Base-by-base conservation (phyloP, 2,113 vertebrate genomes). In the Cacatua alba region DNA sequence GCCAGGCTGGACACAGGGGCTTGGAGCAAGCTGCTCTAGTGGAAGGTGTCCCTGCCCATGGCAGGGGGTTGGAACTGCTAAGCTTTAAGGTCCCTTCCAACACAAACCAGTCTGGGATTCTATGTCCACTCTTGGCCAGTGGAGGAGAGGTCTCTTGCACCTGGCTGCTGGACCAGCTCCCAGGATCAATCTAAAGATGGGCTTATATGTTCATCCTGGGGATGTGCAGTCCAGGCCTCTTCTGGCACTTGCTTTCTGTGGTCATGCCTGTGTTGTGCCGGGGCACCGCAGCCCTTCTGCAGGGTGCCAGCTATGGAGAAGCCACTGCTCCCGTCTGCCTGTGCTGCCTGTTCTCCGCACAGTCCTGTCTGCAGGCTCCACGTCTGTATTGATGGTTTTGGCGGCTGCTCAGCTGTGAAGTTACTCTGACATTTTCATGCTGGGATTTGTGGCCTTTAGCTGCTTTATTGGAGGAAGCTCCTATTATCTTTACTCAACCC, bases 321-420 rank as follows among this genome's bases (percentile, higher is more conserved):
- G 14, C 13, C 79, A 4, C 1, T 0, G 20, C 35, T 60, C 31
- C 87, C 3, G 0, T 7, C 65, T 18, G 39, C 26, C 65, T 18
- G 26, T 18, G 26, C 65, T 31, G 29, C 43, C 37, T 33, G 33
- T 24, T 52, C 13, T 52, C 44, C 31, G 35, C 19, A 5, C 71
- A 26, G 49, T 8, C 53, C 85, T 62, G 52, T 11, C 75, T 25
- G 70, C 48, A 21, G 69, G 1, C 13, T 28, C 91, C 77, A 21
- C n/a, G 17, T 23, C 44, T 52, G 11, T 13, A 14, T 57, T 80
- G 60, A 13, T 39, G 78, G 25, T 9, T 74, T 63, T 20, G 41
- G 77, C 5, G 13, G 51, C 77, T 67, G 71, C 57, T 83, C 46
- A 13, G 68, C 41, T 70, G 29, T 21, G 33, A 24, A 17, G 55